phyloP scores from a whole-genome alignment of 2,797 vertebrate species.

The Amniataba percoides region DNA sequence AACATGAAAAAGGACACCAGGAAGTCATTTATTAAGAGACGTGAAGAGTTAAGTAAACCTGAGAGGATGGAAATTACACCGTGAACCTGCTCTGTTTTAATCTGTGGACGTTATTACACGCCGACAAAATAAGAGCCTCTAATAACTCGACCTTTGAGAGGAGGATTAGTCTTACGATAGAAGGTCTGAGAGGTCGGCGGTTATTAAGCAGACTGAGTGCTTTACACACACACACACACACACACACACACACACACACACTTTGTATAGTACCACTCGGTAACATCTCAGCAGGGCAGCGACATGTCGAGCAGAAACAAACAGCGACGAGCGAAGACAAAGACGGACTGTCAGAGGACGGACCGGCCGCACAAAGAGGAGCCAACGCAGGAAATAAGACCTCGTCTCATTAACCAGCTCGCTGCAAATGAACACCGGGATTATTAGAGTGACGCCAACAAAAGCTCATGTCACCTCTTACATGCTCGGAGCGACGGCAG shows the following conservation, averaged over 20 bases:
- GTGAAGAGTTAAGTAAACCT: conserved; percentile 4
- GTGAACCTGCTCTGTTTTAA: conserved; percentile 16
- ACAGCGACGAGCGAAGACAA: conserved; percentile 46
- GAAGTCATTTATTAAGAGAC: not conserved
- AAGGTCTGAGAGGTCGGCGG: conserved; percentile 43
- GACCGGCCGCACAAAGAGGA: not conserved
- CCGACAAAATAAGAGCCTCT: conserved; percentile 34
- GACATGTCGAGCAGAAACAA: conserved; percentile 47
- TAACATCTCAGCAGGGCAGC: conserved; percentile 58
- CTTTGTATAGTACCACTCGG: conserved; percentile 56
- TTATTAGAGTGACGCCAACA: not conserved
- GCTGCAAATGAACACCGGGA: not conserved
- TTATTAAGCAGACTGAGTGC: conserved; percentile 36
- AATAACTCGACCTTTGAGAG: conserved; percentile 53
- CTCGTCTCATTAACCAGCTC: conserved; percentile 1
- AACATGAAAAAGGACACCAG: not conserved
- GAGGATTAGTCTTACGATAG: conserved; percentile 57
- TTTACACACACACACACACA: conserved; percentile 14
- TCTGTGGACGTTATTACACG: conserved; percentile 34
- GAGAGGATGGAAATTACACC: conserved; percentile 18
- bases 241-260: conserved; percentile 21
- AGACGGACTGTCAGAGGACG: conserved; percentile 42
- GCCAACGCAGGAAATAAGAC: conserved; percentile 17
- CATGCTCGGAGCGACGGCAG: not conserved
- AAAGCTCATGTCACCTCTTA: not conserved